These are phyloP conservation scores for Desoria tigrina DNA, from an alignment of 2,888 invertebrate species.

Conservation along the genomic window DNA sequence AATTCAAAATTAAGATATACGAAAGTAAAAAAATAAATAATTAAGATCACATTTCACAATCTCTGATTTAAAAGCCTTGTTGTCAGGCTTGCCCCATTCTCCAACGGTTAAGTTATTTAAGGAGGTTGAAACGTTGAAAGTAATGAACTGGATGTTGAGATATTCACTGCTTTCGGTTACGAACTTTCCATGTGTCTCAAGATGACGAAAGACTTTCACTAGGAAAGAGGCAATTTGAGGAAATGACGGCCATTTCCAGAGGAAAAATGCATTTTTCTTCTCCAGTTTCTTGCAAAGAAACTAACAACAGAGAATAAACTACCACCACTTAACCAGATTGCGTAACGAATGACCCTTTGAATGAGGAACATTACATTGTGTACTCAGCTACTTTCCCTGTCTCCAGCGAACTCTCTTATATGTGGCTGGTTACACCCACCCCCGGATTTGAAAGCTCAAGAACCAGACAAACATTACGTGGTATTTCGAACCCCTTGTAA, in stretches of 20 bases:
- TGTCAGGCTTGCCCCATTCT: too few relatives aligned
- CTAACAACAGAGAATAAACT: slow-evolving; percentile 6
- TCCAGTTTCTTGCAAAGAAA: not conserved
- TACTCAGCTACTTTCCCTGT: not conserved
- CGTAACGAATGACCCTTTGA: slow-evolving; percentile 7
- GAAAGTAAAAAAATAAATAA: too few relatives aligned
- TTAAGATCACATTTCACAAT: too few relatives aligned
- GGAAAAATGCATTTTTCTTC: slow-evolving; percentile 11
- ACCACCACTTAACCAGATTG: slow-evolving; percentile 21
- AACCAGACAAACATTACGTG: too few relatives aligned
- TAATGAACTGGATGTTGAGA: slow-evolving; percentile 6
- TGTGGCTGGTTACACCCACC: not conserved
- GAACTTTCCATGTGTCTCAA: not conserved
- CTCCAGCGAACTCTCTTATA: not conserved
- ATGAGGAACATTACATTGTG: too few relatives aligned
- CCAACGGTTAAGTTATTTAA: too few relatives aligned
- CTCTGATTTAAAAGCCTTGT: too few relatives aligned
- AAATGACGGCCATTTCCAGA: slow-evolving; percentile 19
- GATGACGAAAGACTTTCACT: slow-evolving; percentile 15
- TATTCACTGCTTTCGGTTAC: not conserved
- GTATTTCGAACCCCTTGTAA: too few relatives aligned
- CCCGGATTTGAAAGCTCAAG: too few relatives aligned
- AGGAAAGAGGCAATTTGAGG: slow-evolving; percentile 18
- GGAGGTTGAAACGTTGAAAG: not conserved
- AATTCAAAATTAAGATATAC: too few relatives aligned